phyloP scores from a whole-genome alignment of 1,140 invertebrate species.

The Himalopsyche phryganea region DNA sequence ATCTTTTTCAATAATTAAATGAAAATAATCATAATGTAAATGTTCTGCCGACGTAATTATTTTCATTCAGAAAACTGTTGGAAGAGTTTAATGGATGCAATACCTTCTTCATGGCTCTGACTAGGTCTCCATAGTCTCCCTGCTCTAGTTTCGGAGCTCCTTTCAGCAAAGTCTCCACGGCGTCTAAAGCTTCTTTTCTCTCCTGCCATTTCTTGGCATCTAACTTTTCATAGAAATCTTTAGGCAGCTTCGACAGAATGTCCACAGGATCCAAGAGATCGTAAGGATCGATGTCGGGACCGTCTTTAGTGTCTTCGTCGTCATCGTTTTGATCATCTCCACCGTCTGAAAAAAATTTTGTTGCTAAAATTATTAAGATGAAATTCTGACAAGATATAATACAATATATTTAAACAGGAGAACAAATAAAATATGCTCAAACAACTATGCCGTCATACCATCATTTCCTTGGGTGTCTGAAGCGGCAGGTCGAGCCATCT shows the following conservation, averaged over 20 bases:
- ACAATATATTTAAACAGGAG: too few relatives aligned
- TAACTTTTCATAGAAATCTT: constrained; percentile 93
- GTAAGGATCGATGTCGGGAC: constrained; percentile 81
- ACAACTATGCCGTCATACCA: too few relatives aligned
- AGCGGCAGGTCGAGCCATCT: constrained; percentile 46
- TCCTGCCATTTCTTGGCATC: constrained; percentile 99
- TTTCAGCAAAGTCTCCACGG: constrained; percentile 73
- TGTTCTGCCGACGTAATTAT: too few relatives aligned
- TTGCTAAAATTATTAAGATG: too few relatives aligned
- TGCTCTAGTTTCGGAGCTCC: constrained; percentile 81
- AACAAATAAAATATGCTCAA: too few relatives aligned
- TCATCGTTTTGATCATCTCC: constrained; percentile 52
- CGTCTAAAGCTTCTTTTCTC: constrained; percentile 85
- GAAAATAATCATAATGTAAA: too few relatives aligned
- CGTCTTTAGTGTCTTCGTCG: constrained; percentile 56
- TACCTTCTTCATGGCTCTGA: constrained; percentile 86
- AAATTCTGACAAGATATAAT: too few relatives aligned
- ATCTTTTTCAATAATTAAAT: too few relatives aligned
- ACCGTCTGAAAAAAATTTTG: constrained; percentile 36
- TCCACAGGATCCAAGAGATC: constrained; percentile 90
- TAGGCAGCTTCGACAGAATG: constrained; percentile 87
- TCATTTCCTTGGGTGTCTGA: constrained; percentile 33
- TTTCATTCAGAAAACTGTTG: too few relatives aligned
- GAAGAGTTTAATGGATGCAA: too few relatives aligned
- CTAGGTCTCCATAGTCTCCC: constrained; percentile 90